A percentile compares a stretch with the other conserved stretches of the same genome.
phyloP scores from a whole-genome alignment of 1,140 invertebrate species.

The Brachionus koreanus region DNA sequence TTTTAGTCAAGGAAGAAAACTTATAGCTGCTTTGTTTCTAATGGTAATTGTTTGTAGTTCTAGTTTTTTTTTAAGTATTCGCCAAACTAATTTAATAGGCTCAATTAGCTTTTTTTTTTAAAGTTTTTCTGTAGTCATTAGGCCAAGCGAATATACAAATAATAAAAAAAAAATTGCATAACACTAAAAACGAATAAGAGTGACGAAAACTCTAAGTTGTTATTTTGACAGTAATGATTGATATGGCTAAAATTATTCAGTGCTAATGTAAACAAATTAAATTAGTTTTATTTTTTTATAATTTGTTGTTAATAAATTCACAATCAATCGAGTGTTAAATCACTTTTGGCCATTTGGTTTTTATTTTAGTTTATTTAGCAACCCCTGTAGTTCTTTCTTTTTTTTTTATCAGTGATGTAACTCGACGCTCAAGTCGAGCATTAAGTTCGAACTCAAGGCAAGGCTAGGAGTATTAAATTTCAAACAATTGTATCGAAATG shows the following conservation, averaged over 20 bases:
- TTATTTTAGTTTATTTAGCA: neutral
- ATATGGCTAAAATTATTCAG: neutral
- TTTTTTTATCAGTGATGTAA: constrained; percentile 10
- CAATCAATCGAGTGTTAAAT: constrained; percentile 19
- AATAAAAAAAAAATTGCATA: too few relatives aligned
- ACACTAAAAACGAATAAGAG: neutral
- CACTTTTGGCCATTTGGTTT: neutral
- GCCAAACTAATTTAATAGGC: neutral
- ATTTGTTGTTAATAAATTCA: neutral
- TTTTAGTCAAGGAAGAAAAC: neutral
- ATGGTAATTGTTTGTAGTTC: neutral
- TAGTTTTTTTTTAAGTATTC: constrained; percentile 22
- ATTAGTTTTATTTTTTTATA: neutral
- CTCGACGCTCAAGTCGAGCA: neutral
- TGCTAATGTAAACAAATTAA: constrained; percentile 20
- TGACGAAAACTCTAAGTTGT: neutral
- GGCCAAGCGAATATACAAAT: neutral
- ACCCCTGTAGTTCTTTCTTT: neutral
- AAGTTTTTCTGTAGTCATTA: neutral
- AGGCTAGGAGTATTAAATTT: neutral
- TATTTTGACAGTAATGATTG: neutral
- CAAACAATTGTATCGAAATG: neutral
- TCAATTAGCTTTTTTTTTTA: neutral
- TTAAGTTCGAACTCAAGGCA: neutral
- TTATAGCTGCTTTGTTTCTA: neutral